Conservation (phyloP, 2,797 vertebrate genomes). For the Poeciliopsis presidionis region DNA sequence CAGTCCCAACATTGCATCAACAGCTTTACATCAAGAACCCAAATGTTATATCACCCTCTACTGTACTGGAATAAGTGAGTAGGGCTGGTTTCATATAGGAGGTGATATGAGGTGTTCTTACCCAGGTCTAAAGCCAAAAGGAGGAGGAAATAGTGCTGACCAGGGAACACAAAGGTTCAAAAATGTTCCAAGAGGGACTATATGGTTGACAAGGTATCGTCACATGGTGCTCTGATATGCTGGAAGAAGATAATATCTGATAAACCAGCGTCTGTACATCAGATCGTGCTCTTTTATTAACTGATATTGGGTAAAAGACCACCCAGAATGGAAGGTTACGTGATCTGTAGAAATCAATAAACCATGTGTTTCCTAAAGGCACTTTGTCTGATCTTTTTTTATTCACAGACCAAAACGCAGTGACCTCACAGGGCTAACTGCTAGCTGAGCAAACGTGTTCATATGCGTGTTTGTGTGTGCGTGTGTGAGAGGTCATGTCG, state of each 20-base stretch:
- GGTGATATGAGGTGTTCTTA: neutral
- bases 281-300: neutral
- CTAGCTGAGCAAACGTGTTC: slow-evolving; percentile 28
- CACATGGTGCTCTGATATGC: neutral
- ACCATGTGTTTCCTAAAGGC: neutral
- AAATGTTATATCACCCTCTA: no score
- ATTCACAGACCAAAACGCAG: slow-evolving; percentile 34
- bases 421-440: neutral
- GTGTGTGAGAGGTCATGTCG: slow-evolving; percentile 75
- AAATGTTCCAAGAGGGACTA: neutral
- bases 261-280: neutral
- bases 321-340: neutral
- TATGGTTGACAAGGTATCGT: neutral
- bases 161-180: neutral
- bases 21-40: neutral
- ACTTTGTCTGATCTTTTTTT: neutral
- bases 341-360: neutral
- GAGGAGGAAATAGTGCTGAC: neutral
- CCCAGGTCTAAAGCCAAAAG: neutral
- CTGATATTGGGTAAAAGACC: neutral
- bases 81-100: neutral
- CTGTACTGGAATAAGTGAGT: neutral
- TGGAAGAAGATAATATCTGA: neutral
- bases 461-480: slow-evolving; percentile 12
- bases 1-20: neutral